phyloP scores from a whole-genome alignment of 2,888 invertebrate species.

The Lissocephala sabroskyi region DNA sequence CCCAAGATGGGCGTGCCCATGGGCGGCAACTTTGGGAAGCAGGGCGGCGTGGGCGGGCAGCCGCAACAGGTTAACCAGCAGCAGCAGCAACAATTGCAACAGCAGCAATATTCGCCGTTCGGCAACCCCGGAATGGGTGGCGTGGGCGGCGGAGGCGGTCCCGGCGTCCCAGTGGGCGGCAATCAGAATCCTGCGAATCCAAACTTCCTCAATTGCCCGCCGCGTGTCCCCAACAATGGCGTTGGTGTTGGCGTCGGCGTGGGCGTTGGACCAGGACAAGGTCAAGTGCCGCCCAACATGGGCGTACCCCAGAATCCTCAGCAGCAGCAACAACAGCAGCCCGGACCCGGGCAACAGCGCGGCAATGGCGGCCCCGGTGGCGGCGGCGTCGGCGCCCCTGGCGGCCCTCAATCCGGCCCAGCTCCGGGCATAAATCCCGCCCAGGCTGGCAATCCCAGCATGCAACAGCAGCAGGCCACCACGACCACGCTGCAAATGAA shows the following conservation, averaged over 20 bases:
- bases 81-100: constrained; percentile 45
- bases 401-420: constrained; percentile 43
- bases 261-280: constrained; percentile 20
- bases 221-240: constrained; percentile 39
- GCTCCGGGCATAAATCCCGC: constrained; percentile 52
- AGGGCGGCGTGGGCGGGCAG: constrained; percentile 37
- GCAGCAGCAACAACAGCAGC: constrained; percentile 36
- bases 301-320: constrained; percentile 43
- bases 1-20: constrained; percentile 66
- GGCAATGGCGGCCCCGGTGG: constrained; percentile 42
- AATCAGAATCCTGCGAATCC: constrained; percentile 51
- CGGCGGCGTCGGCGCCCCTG: constrained; percentile 26
- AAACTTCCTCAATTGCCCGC: constrained; percentile 70
- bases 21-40: constrained; percentile 56
- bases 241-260: constrained; percentile 35
- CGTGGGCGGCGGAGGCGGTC: too few species aligned
- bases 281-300: constrained; percentile 37
- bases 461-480: constrained; percentile 54
- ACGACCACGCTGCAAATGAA: constrained; percentile 84
- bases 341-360: constrained; percentile 15
- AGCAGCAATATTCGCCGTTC: constrained; percentile 79
- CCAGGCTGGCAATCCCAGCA: constrained; percentile 42
- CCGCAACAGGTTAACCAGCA: constrained; percentile 61
- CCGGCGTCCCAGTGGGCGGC: constrained; percentile 71
- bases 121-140: constrained; percentile 77